These are phyloP conservation scores for Equus quagga DNA, from an alignment of 2,113 vertebrate species.

Conservation along the genomic window DNA sequence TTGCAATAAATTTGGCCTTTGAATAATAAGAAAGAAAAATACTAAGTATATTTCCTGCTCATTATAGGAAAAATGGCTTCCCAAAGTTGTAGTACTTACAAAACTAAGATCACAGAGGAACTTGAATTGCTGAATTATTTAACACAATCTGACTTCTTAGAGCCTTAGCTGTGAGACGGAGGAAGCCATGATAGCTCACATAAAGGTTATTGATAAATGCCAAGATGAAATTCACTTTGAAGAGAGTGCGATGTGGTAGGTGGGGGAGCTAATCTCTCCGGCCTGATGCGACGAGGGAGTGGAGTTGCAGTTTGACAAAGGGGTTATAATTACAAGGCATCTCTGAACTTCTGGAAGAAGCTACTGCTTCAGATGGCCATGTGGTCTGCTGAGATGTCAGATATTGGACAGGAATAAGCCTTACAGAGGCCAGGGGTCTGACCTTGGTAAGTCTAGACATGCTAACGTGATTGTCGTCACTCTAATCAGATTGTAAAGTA, in stretches of 20 bases:
- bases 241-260: constrained; percentile 32
- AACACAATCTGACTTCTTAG: constrained; percentile 43
- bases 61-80: constrained; percentile 11
- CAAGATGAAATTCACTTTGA: constrained; percentile 66
- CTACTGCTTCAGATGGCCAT: neutral
- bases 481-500: constrained; percentile 70
- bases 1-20: constrained; percentile 46
- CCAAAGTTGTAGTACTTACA: neutral
- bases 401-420: constrained; percentile 43
- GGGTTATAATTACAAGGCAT: constrained; percentile 43
- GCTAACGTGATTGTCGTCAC: constrained; percentile 66
- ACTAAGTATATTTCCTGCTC: constrained; percentile 32
- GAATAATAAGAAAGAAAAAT: constrained; percentile 21
- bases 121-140: constrained; percentile 57
- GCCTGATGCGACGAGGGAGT: neutral
- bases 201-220: constrained; percentile 55
- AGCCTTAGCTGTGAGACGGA: constrained; percentile 20
- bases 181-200: constrained; percentile 38
- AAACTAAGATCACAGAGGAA: constrained; percentile 52
- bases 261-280: constrained; percentile 21
- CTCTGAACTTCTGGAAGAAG: constrained; percentile 33
- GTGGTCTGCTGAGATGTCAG: constrained; percentile 1
- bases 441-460: constrained; percentile 71
- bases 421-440: constrained; percentile 58
- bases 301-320: constrained; percentile 31